A percentile compares a stretch with the other conserved stretches of the same genome.
Evolutionary conservation across 2,797 vertebrate genomes (phyloP).

Genomic region (Poeciliopsis turneri): DNA sequence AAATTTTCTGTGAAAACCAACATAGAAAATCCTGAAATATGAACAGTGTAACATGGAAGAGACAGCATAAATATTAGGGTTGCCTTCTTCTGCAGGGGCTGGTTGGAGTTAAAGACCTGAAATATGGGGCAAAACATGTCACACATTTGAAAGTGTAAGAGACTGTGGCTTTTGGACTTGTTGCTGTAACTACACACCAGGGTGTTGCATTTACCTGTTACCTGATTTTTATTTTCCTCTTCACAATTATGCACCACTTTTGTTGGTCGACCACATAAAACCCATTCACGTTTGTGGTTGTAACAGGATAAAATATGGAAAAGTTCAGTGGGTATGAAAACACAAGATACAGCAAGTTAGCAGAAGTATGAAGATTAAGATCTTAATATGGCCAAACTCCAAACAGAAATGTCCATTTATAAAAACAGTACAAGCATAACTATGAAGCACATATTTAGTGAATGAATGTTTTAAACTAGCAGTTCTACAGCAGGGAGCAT

Average conservation of each 20-base stretch:
- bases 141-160: background rate
- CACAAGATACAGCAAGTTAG: background rate
- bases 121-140: background rate
- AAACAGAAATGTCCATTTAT: background rate
- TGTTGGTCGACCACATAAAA: background rate
- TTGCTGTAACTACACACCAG: background rate
- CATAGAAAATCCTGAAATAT: background rate
- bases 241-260: background rate
- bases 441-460: background rate
- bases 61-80: background rate
- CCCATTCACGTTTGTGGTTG: background rate
- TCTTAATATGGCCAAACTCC: background rate
- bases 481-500: background rate
- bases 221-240: background rate
- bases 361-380: background rate
- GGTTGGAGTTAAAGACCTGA: background rate
- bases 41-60: background rate
- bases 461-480: background rate
- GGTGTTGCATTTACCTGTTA: background rate
- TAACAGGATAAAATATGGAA: background rate
- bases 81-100: background rate
- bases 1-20: background rate
- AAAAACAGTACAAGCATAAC: background rate
- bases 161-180: background rate
- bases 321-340: background rate